Base-by-base conservation (phyloP, 2,113 vertebrate species). In the Copsychus sechellarum region DNA sequence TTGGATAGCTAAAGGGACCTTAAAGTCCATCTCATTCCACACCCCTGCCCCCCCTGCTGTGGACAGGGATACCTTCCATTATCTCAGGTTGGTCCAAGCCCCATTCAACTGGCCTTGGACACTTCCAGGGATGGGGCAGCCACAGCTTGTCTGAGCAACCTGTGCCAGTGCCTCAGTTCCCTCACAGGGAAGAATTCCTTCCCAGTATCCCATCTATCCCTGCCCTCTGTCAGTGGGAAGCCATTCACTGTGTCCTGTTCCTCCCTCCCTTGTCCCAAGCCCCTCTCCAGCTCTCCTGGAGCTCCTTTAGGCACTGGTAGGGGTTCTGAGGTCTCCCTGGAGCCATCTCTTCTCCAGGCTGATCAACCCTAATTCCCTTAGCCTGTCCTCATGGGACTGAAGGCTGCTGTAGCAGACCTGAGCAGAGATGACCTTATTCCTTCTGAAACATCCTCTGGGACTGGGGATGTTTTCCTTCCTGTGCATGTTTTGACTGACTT, bases 101-200 rank as follows among this genome's bases (percentile, higher is more conserved):
- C 17, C 0, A 0, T 69, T 62, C 34, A 0, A 25, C 12, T 61
- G 17, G 17, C 4, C 21, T 34, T 26, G 29, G 8, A 2, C 21
- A 26, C 25, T 82, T 0, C 11, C n/a, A 42, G 61, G 40, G 25
- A 40, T 40, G 54, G 29, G 34, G 25, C 47, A 76, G n/a, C 40
- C 47, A 23, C 62, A 61, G 38, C 6, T 54, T 0, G 0, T 47
- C 29, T 61, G n/a, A 0, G 13, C 17, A 76, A 0, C n/a, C 53
- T 76, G n/a, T n/a, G 24, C 45, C 47, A 47, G n/a, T 29, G 20
- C 21, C 53, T 74, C 4, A 18, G 4, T 6, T 6, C 14, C 21
- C 34, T 69, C 34, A 11, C 36, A 23, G n/a, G 3, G 6, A 60
- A 8, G 0, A 53, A 25, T 53, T 74, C 4, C 25, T 56, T 42